These are phyloP conservation scores for Limulus polyphemus DNA, from an alignment of 2,888 invertebrate genomes.

Conservation along the genomic window DNA sequence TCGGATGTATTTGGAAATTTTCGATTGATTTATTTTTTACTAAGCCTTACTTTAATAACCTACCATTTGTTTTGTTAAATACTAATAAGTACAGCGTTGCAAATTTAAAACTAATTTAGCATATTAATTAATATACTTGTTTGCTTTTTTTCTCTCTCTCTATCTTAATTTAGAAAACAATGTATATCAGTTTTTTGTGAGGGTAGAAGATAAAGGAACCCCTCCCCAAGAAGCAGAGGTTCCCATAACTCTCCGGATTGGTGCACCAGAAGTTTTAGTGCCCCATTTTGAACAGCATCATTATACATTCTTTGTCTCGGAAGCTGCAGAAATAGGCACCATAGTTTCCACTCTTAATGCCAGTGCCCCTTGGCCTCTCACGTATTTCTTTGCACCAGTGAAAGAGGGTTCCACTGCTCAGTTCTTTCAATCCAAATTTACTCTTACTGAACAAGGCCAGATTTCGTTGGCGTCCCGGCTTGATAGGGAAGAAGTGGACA, in stretches of 20 bases:
- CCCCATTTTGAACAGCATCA: constrained; percentile 61
- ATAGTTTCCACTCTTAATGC: constrained; percentile 23
- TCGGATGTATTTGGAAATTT: too few species aligned
- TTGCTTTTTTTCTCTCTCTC: constrained; percentile 14
- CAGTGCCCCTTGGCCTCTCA: constrained; percentile 38
- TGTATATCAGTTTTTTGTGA: constrained; percentile 74
- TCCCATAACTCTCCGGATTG: constrained; percentile 65
- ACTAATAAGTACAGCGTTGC: too few species aligned
- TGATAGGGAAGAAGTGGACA: constrained; percentile 57
- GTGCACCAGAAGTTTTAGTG: constrained; percentile 53
- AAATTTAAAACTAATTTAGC: too few species aligned
- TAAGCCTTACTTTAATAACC: too few species aligned
- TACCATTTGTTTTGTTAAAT: too few species aligned
- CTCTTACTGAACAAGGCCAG: constrained; percentile 53
- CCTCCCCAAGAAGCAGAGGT: constrained; percentile 50
- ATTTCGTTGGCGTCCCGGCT: constrained; percentile 58
- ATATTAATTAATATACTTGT: too few species aligned
- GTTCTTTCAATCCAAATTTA: constrained; percentile 36
- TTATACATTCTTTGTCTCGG: constrained; percentile 65
- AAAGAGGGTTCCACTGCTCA: constrained; percentile 19
- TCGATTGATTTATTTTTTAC: too few species aligned
- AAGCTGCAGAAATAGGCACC: constrained; percentile 53
- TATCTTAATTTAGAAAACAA: constrained; percentile 49
- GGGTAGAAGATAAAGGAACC: constrained; percentile 69
- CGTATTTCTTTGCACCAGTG: constrained; percentile 15